These are phyloP conservation scores for Pemphredon lugubris DNA, from an alignment of 2,888 invertebrate genomes.

Conservation along the genomic window DNA sequence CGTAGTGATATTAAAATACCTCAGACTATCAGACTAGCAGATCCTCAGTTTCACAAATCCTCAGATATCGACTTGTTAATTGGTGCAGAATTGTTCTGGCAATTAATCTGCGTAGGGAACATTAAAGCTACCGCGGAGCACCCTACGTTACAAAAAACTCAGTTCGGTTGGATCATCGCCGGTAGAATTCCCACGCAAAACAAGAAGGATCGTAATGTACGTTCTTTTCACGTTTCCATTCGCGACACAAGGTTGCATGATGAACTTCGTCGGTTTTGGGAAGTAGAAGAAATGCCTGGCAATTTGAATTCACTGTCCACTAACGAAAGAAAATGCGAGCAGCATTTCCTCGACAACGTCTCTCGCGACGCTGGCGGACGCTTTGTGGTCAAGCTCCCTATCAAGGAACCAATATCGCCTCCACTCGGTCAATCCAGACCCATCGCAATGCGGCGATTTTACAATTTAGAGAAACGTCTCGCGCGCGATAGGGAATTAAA, in stretches of 20 bases:
- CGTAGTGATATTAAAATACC: not conserved
- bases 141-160: not conserved
- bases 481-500: not conserved
- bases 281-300: not conserved
- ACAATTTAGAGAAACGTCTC: not conserved
- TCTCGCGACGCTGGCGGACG: not conserved
- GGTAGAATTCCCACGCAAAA: not conserved
- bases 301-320: not conserved
- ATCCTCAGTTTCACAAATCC: not conserved
- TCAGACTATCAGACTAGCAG: not conserved
- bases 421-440: not conserved
- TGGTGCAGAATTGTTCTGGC: not conserved
- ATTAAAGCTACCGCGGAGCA: not conserved
- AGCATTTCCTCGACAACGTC: not conserved
- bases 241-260: no score
- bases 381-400: not conserved
- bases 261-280: not conserved
- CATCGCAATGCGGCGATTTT: not conserved
- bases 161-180: not conserved
- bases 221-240: no score
- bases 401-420: not conserved
- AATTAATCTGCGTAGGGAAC: not conserved
- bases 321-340: not conserved
- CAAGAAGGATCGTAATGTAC: not conserved
- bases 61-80: not conserved